Evolutionary conservation across 2,888 invertebrate species (phyloP).

Genomic region (Horisme vitalbata): DNA sequence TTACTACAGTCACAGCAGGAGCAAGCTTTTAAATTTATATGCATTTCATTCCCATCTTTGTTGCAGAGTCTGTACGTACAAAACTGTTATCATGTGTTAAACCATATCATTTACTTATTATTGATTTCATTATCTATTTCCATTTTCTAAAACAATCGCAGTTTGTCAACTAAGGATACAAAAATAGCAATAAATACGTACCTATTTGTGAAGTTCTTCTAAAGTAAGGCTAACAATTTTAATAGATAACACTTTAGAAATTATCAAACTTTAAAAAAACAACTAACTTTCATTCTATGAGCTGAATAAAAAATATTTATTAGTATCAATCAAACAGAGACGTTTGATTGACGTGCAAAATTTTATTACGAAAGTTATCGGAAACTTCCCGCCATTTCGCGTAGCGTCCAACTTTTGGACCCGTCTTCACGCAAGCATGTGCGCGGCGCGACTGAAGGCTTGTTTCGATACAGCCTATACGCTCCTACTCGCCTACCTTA

Average conservation of each 20-base stretch:
- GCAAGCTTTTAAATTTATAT: constrained; percentile 26
- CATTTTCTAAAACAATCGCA: no score
- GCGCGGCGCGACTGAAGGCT: constrained; percentile 75
- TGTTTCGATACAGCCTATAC: constrained; percentile 64
- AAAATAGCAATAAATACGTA: not conserved
- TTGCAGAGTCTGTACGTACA: constrained; percentile 2
- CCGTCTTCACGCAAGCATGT: constrained; percentile 64
- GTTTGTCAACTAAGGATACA: no score
- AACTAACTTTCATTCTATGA: constrained; percentile 1
- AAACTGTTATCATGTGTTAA: no score
- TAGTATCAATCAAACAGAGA: constrained; percentile 15
- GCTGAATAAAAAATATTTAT: not conserved
- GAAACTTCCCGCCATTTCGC: constrained; percentile 72
- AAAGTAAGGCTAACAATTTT: not conserved
- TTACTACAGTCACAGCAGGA: constrained; percentile 15
- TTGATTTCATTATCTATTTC: no score
- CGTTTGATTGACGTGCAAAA: constrained; percentile 29
- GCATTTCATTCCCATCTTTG: constrained; percentile 13
- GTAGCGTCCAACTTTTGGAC: constrained; percentile 43
- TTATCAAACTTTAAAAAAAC: constrained; percentile 3
- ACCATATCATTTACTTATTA: no score
- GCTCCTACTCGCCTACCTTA: constrained; percentile 72
- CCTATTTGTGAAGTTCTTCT: constrained; percentile 7
- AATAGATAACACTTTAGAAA: not conserved
- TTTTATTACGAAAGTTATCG: constrained; percentile 59